These are phyloP conservation scores for Falcunculus frontatus DNA, from an alignment of 2,113 vertebrate genomes.

Conservation along the genomic window DNA sequence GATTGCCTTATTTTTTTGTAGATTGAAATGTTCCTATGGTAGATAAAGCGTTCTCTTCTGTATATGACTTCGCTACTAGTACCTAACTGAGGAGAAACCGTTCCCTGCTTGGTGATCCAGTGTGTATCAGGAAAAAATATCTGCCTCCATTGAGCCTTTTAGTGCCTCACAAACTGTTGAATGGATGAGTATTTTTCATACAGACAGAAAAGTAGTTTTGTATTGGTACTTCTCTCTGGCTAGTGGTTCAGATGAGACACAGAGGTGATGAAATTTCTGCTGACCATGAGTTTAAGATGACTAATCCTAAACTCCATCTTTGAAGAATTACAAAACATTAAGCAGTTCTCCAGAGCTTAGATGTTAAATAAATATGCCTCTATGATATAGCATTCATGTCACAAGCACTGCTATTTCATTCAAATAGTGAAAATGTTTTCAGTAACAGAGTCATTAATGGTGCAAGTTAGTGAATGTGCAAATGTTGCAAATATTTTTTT, in stretches of 20 bases:
- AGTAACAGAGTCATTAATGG: background rate
- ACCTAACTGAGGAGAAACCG: background rate
- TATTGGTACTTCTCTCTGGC: background rate
- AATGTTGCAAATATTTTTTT: background rate
- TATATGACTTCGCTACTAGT: background rate
- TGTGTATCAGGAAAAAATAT: background rate
- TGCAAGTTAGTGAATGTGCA: background rate
- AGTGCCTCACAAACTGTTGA: background rate
- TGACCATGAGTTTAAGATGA: background rate
- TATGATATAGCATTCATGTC: background rate
- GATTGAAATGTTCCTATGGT: background rate
- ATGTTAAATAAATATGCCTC: background rate
- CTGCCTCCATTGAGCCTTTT: background rate
- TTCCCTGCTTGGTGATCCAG: background rate
- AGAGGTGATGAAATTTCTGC: background rate
- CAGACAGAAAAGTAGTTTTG: background rate
- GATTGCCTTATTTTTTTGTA: background rate
- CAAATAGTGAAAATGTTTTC: background rate
- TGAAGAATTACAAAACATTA: background rate
- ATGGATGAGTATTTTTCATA: background rate
- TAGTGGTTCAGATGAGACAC: background rate
- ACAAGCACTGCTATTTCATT: background rate
- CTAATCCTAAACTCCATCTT: background rate
- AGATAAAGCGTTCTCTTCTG: background rate
- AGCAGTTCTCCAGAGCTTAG: background rate